Evolutionary conservation across 2,797 vertebrate species (phyloP), one percentile per base, ranked within the genome.

Genomic region (Vespertilio murinus): DNA sequence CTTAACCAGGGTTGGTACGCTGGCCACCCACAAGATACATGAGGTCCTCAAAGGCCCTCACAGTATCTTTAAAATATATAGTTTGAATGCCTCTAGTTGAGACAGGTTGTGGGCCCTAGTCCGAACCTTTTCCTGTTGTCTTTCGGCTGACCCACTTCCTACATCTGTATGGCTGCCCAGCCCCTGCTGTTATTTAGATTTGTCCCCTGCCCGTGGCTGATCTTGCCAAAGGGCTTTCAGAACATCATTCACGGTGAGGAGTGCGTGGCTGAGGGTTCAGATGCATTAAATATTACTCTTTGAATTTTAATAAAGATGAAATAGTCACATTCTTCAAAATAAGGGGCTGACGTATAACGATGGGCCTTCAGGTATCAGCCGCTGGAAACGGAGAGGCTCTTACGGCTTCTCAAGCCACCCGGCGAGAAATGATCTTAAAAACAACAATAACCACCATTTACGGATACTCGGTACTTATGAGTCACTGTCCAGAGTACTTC

Each of bases 281-380:
- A 35, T 10, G 1, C 74, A 92, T 47, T 86, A 49, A n/a, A 54
- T 86, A 35, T 18, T 61, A 56, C 61, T 70, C 47, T 78, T 74
- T 30, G n/a, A 80, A 83, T 87, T 94, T 80, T 70, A 71, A 23
- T 73, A 83, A 83, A 28, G 22, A 45, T 74, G 54, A 52, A 91
- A 40, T 47, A 22, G 82, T 38, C 18, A 40, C 54, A 83, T 64
- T n/a, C 79, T 79, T 90, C 47, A 93, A 73, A 69, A 45, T 33
- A 59, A 69, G 23, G 52, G 25, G 0, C 33, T 61, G 1, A 87
- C 69, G 23, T 77, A 11, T 88, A 49, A 45, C 25, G 30, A 30
- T 25, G 64, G 42, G 17, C 45, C 49, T 93, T 83, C 35, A n/a
- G 40, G 7, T 40, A 49, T 47, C 64, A 54, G 23, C 81, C 56